phyloP scores from a whole-genome alignment of 2,113 vertebrate genomes.

The Larimichthys crocea region DNA sequence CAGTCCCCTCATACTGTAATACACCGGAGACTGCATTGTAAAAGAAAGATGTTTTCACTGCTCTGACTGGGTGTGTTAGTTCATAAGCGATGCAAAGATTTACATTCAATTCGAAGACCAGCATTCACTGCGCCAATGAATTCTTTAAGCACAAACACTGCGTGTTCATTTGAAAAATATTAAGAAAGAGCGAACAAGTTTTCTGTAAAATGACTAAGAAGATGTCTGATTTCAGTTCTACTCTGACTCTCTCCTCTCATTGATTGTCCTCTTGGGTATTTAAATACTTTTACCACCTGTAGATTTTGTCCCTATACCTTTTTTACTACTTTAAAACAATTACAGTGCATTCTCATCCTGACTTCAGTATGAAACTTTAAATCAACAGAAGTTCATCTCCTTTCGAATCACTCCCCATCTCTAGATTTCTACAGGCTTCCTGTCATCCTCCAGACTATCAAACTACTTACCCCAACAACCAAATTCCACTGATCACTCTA shows the following conservation, averaged over 20 bases:
- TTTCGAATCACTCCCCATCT: background rate
- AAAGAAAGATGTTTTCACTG: background rate
- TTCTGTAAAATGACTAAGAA: background rate
- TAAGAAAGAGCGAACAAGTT: background rate
- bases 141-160: background rate
- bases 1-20: background rate
- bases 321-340: background rate
- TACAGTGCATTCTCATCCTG: background rate
- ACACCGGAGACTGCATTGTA: background rate
- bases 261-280: background rate
- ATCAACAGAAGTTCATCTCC: background rate
- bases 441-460: conserved; percentile 36
- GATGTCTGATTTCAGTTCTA: background rate
- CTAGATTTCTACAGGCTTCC: conserved; percentile 16
- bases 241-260: background rate
- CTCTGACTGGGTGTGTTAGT: background rate
- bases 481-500: conserved; percentile 56
- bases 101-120: background rate
- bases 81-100: background rate
- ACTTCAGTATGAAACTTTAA: background rate
- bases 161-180: background rate
- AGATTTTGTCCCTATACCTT: background rate
- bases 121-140: background rate
- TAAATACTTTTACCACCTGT: background rate
- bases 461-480: conserved; percentile 52